Evolutionary conservation across 2,888 invertebrate genomes (phyloP).

Genomic region (Endomychus coccineus): DNA sequence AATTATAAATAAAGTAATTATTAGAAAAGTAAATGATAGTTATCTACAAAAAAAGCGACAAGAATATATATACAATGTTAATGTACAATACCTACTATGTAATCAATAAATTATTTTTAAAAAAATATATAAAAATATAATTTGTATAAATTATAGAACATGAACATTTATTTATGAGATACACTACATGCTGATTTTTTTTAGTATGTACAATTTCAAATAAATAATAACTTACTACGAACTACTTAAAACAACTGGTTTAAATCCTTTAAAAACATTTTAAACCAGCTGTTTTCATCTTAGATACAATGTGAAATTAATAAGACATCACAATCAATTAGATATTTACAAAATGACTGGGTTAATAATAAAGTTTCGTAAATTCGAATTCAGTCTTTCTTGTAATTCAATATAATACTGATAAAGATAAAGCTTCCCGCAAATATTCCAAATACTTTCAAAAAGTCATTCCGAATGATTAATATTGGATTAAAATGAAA

Average conservation of each 20-base stretch:
- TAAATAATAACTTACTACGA: slow-evolving; percentile 23
- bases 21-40: slow-evolving; percentile 23
- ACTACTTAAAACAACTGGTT: background rate
- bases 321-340: too few relatives aligned
- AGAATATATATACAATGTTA: slow-evolving; percentile 26
- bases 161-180: slow-evolving; percentile 36
- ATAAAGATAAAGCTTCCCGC: too few relatives aligned
- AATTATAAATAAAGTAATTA: slow-evolving; percentile 25
- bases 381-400: slow-evolving; percentile 30
- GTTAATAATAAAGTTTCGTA: slow-evolving; percentile 7
- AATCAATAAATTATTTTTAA: slow-evolving; percentile 29
- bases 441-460: too few relatives aligned
- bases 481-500: too few relatives aligned
- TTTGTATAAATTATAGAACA: slow-evolving; percentile 26
- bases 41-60: slow-evolving; percentile 26
- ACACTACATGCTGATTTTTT: slow-evolving; percentile 33
- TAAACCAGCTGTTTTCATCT: background rate
- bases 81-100: slow-evolving; percentile 26
- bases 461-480: too few relatives aligned
- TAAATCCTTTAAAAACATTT: background rate
- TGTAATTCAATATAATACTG: slow-evolving; percentile 22
- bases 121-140: slow-evolving; percentile 22
- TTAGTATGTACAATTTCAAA: slow-evolving; percentile 31
- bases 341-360: background rate
- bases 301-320: slow-evolving; percentile 2